Conservation (phyloP, 2,888 invertebrate genomes). For the Mesorhabditis sp. region DNA sequence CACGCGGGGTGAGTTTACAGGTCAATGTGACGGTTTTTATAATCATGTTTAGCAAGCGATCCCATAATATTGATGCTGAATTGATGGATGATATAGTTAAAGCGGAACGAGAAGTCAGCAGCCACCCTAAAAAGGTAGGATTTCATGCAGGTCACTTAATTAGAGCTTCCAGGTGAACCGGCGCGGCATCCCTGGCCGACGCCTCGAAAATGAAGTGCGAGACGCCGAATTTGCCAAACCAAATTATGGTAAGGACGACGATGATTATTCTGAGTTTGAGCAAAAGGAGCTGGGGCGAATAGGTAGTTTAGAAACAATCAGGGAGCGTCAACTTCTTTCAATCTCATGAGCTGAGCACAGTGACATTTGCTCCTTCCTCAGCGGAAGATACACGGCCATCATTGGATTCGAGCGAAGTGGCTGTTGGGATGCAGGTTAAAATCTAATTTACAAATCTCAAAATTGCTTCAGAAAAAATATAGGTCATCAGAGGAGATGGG, state of each 20-base stretch:
- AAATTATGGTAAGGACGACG: neutral
- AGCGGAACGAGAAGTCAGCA: neutral
- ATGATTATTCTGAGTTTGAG: neutral
- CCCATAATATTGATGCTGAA: neutral
- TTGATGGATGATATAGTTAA: neutral
- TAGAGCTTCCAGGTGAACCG: neutral
- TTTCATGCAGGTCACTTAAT: neutral
- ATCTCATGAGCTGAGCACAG: neutral
- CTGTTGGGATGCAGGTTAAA: neutral
- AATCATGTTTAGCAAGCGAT: neutral
- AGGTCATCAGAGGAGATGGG: conserved; percentile 4
- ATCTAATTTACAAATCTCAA: neutral
- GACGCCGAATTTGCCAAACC: neutral
- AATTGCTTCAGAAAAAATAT: neutral
- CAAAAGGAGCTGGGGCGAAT: neutral
- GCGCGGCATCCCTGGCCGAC: neutral
- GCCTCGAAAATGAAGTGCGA: conserved; percentile 2
- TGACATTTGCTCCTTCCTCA: neutral
- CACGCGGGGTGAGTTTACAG: neutral
- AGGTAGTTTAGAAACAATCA: neutral
- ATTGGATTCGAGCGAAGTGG: neutral
- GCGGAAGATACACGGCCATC: neutral
- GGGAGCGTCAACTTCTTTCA: neutral
- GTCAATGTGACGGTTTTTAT: neutral
- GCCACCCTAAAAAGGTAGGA: neutral